phyloP scores from a whole-genome alignment of 2,888 invertebrate species.

The Campoplex nolae region DNA sequence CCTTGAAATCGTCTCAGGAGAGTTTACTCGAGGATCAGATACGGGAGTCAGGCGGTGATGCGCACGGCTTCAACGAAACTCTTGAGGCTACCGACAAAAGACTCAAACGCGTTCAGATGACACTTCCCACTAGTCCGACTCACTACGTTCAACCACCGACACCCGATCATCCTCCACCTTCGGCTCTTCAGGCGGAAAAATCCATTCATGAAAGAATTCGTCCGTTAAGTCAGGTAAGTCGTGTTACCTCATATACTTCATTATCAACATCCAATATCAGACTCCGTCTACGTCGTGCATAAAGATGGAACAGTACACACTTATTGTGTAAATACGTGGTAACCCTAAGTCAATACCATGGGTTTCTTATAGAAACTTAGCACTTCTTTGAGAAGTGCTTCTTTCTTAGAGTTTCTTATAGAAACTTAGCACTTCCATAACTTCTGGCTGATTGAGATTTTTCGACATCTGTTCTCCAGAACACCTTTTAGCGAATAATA shows the following conservation, averaged over 20 bases:
- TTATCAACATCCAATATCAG: background rate
- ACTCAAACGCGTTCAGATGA: conserved; percentile 82
- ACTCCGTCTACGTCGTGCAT: background rate
- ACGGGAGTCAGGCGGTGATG: conserved; percentile 84
- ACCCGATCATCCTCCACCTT: conserved; percentile 97
- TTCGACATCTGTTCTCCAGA: too few species aligned
- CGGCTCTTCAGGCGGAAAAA: conserved; percentile 94
- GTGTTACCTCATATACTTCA: background rate
- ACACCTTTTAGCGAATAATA: background rate
- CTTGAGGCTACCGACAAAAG: conserved; percentile 82
- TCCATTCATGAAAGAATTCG: conserved; percentile 96
- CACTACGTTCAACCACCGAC: conserved; percentile 97
- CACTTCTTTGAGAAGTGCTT: too few species aligned
- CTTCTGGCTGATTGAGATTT: too few species aligned
- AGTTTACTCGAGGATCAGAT: conserved; percentile 87
- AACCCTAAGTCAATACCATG: background rate
- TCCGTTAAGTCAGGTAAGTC: conserved; percentile 94
- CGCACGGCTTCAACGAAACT: conserved; percentile 82
- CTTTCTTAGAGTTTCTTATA: too few species aligned
- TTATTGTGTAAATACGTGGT: background rate
- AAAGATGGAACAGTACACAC: background rate
- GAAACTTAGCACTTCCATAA: background rate
- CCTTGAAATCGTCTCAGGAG: conserved; percentile 87
- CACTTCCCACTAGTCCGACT: conserved; percentile 93
- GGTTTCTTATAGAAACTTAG: background rate